Base-by-base conservation (phyloP, 2,888 invertebrate species). In the Cosmopolites sordidus region DNA sequence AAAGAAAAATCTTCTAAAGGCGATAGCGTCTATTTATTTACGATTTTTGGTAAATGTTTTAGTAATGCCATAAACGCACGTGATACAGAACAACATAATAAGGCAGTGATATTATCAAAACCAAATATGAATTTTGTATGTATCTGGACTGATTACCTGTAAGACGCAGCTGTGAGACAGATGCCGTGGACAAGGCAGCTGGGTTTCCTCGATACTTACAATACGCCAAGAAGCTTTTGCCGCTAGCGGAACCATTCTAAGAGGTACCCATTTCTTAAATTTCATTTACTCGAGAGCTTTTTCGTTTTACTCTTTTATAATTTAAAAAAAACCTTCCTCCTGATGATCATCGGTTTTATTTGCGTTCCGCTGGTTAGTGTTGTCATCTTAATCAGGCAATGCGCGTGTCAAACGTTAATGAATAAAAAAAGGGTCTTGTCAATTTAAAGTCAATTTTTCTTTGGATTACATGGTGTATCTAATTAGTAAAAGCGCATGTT, bases 81-180 rank as follows among this genome's bases (percentile, higher is more conserved):
- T 22, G 22, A 22, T 22, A 22, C 4, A 22, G 22, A 22, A 8
- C 22, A 3, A 22, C 22, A 33, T 12, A 12, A 12, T 33, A 33
- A 33, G 9, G 9, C 27, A 6, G 27, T 5, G 33, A 33, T 33
- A 33, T 66, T 67, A 67, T 68, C 66, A 65, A 65, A 64, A 66
- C 64, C 64, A 64, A 65, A 67, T 63, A 66, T 64, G 60, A 67
- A 59, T 57, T 62, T 62, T 58, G 60, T 62, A 62, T 54, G 58
- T 56, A 57, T 54, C 49, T 57, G 54, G 51, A 57, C 51, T 54
- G 64, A 68, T 66, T 67, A 65, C 66, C 65, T 66, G 69, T 67
- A 66, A 66, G 62, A 61, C 53, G 69, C 69, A 69, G 69, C 69
- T 69, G 69, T 67, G 66, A 65, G 66, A 67, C 68, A 67, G 69